Conservation (phyloP, 2,888 invertebrate genomes). For the Ochropacha duplaris region DNA sequence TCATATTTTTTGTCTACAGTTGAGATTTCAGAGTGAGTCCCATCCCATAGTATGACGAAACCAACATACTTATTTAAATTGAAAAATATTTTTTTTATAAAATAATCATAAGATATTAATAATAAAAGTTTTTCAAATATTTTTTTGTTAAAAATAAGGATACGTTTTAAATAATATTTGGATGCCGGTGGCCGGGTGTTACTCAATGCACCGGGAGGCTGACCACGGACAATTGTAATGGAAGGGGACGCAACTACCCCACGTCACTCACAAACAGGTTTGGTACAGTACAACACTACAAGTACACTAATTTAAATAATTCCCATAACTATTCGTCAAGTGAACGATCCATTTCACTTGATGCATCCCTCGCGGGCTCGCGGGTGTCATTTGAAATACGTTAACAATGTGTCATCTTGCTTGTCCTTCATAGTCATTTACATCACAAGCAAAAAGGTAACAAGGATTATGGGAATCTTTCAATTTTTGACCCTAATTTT, state of each 20-base stretch:
- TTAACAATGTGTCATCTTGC: constrained; percentile 30
- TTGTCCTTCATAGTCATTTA: neutral
- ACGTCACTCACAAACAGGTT: constrained; percentile 59
- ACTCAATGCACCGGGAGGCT: constrained; percentile 31
- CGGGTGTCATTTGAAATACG: constrained; percentile 27
- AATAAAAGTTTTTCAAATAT: no score
- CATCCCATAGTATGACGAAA: no score
- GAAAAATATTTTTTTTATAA: no score
- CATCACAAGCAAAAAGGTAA: neutral
- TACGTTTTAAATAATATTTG: neutral
- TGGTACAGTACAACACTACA: constrained; percentile 22
- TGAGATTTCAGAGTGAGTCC: no score
- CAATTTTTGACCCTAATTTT: no score
- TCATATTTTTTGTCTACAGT: no score
- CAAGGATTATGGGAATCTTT: neutral
- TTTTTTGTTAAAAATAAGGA: neutral
- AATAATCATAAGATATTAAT: no score
- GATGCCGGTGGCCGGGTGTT: constrained; percentile 25
- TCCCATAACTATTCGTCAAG: constrained; percentile 47
- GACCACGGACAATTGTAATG: constrained; percentile 19
- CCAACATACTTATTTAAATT: no score
- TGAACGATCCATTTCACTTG: constrained; percentile 31
- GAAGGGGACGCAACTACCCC: constrained; percentile 45
- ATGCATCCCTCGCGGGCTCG: constrained; percentile 23
- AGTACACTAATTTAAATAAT: constrained; percentile 75